Evolutionary conservation across 2,797 vertebrate species (phyloP), one percentile per base, ranked within the genome.

Genomic region (Protonibea diacanthus): DNA sequence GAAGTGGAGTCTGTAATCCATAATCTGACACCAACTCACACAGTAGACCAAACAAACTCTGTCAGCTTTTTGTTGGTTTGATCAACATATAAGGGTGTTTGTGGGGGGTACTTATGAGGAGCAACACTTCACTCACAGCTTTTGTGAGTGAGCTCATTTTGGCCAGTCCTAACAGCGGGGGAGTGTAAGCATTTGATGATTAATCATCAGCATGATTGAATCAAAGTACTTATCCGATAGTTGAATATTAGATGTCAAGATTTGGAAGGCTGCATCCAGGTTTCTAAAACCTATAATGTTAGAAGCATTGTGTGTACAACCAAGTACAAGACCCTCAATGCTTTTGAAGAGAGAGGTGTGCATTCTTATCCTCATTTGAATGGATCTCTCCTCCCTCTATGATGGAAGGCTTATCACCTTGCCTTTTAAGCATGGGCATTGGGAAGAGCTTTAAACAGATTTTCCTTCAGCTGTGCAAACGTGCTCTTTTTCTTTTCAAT

Each of bases 1-100:
- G 71, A 85, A 74, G 81, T 68, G 52, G 55, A 70, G 12, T 67
- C 80, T 64, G 74, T 84, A 79, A 83, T 78, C 83, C 78, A 73
- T 51, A 72, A 85, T 58, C 78, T 58, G 76, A 85, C 78, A 83
- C 71, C 56, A 60, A 27, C 68, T 75, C 85, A 44, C 80, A 81
- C 72, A 63, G 52, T 52, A 21, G 66, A 64, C 48, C 18, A 29
- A 42, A 51, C 73, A 79, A 59, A 83, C 73, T 63, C 47, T 45
- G 44, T 7, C 0, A 48, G 66, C 56, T 51, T 71, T 71, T 29
- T n/a, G 45, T 74, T 12, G 25, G 68, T 73, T 66, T 64, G 23
- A 81, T 77, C 73, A 58, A 62, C 59, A 48, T 18, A 18, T 29
- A 71, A 12, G 42, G 10, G 11, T 42, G 40, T 42, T 10, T 42